Evolutionary conservation across 2,113 vertebrate species (phyloP).

Genomic region (Sylvietta virens): DNA sequence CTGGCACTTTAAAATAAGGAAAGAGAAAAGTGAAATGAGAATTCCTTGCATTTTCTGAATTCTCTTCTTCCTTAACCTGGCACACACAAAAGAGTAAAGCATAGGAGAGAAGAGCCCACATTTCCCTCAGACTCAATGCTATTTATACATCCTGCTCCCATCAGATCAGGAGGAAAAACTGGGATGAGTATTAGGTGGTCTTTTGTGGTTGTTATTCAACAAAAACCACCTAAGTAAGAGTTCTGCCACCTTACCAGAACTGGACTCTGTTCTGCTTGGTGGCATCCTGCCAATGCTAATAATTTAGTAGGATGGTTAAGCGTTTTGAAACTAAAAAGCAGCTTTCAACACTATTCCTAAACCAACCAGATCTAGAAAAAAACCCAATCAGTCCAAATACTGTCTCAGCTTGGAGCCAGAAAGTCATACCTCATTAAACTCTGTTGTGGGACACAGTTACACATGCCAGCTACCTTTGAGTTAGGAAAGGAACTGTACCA

Average conservation of each 20-base stretch:
- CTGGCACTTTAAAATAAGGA: neutral
- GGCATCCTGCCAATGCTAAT: neutral
- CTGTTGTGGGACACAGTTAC: neutral
- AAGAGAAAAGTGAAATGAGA: neutral
- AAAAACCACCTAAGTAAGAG: neutral
- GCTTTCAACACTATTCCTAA: neutral
- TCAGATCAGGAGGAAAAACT: neutral
- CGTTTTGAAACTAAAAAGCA: neutral
- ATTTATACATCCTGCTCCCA: neutral
- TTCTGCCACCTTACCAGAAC: neutral
- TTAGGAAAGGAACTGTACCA: neutral
- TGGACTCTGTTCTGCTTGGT: neutral
- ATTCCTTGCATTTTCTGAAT: neutral
- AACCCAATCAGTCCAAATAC: neutral
- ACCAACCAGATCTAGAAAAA: neutral
- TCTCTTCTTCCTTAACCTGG: neutral
- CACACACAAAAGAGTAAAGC: neutral
- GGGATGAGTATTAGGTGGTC: neutral
- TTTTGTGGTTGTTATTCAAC: neutral
- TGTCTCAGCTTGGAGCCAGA: neutral
- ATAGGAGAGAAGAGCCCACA: neutral
- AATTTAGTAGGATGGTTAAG: neutral
- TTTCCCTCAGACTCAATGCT: neutral
- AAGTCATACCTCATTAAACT: neutral
- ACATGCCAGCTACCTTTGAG: accelerated